Base-by-base conservation (phyloP, 2,113 vertebrate genomes). In the Boleophthalmus pectinirostris region DNA sequence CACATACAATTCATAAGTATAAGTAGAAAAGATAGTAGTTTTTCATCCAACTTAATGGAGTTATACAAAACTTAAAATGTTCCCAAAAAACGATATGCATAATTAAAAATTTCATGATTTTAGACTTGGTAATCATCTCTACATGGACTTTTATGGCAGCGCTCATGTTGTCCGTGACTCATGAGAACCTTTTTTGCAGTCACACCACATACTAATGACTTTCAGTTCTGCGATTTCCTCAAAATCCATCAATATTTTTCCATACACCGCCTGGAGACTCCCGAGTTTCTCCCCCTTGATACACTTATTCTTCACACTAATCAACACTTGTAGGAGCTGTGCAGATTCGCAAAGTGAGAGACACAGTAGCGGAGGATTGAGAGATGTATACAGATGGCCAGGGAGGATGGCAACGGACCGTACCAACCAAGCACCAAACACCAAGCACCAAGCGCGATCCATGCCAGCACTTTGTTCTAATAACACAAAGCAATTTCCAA, bases 401-500 rank as follows among this genome's bases (percentile, higher is more conserved):
- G 79, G 85, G 81, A 85, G 81, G 80, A 77, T 83, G 86, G 75
- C 85, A 51, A 49, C 20, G 69, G 79, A 79, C 51, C 20, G 51
- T 1, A n/a, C 51, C 6, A 21, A 29, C 29, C 29, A 4, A 29
- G 29, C n/a, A 53, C 49, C 49, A n/a, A 53, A 18, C 49, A 53
- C 14, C 47, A 5, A 66, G 53, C 57, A 60, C 23, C 60, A n/a
- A 92, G 90, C 74, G 81, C 91, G 84, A 77, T 29, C 57, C 21
- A 61, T 81, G 84, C 88, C 78, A 86, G 89, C 86, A 85, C 90
- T 93, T 93, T 93, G 90, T 93, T 93, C 92, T 92, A 93, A 93
- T 93, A 94, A 94, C 93, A 94, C 92, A 93, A 94, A 94, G 93
- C 91, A 94, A 94, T 94, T 94, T 94, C 88, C 91, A 93, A 90